Base-by-base conservation (phyloP, 2,113 vertebrate species). In the Chloropsis cyanopogon region DNA sequence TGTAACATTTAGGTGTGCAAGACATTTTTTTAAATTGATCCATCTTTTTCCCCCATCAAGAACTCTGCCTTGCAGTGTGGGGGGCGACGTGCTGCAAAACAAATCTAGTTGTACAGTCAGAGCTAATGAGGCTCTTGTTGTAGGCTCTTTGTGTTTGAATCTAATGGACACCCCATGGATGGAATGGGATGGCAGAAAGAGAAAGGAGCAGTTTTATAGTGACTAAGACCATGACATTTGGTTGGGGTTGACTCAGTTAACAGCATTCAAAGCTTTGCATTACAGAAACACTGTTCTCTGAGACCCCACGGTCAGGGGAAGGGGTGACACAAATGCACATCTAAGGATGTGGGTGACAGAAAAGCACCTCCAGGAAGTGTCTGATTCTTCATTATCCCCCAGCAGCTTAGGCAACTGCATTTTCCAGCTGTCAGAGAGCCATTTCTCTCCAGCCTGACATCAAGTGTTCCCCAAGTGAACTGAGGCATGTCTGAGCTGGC, bases 71-170 rank as follows among this genome's bases (percentile, higher is more conserved):
- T 79, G 70, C 81, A 79, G 61, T 31, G 53, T 1, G 2, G 70
- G 50, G 49, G 37, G 64, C 0, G 1, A 57, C 11, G 70, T 69
- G 70, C 91, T 92, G 63, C 89, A 79, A 82, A 95, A 87, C 78
- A 92, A 87, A 82, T 69, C 61, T 57, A 24, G 60, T 84, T 72
- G 73, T 54, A 60, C 41, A 49, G 91, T 10, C 73, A 42, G 61
- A 42, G 61, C 73, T 97, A 95, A 96, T 82, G 70, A 89, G 83
- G 84, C 81, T 94, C 69, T 92, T 92, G 61, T 91, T 92, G 76
- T 54, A 84, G 86, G 84, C 81, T 93, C 69, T 92, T 93, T 93
- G 53, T 82, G 49, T 72, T 78, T 87, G 81, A 89, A 76, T 85
- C 61, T 92, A 71, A 57, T 37, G 91, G 72, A 31, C 64, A 64